Conservation (phyloP, 2,113 vertebrate species). For the Pomatostomus ruficeps region DNA sequence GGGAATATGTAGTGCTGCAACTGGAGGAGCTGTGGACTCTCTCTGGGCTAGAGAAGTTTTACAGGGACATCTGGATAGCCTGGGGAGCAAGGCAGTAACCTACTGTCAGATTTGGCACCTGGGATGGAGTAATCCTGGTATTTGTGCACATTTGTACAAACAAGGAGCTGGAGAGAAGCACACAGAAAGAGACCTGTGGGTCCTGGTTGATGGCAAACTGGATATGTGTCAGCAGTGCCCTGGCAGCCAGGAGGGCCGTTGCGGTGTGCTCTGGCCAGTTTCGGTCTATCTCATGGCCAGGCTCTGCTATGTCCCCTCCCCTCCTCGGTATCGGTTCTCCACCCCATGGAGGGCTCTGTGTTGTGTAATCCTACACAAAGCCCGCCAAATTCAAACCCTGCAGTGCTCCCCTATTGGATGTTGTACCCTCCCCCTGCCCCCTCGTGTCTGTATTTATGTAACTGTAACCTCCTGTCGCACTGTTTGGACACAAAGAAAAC, state of each 20-base stretch:
- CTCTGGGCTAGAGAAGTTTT: neutral
- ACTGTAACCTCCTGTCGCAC: no score
- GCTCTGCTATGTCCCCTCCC: no score
- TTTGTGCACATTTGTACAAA: fast-evolving
- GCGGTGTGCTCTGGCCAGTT: no score
- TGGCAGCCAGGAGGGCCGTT: neutral
- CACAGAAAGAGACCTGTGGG: fast-evolving
- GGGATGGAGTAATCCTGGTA: neutral
- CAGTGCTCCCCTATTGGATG: no score
- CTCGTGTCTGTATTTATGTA: no score
- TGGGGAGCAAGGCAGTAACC: neutral
- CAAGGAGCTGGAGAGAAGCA: neutral
- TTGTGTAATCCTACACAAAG: no score
- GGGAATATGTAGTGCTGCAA: neutral
- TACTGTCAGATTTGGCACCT: neutral
- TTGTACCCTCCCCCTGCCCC: no score
- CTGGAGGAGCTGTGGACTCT: neutral
- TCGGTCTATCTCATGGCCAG: no score
- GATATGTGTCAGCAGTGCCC: neutral
- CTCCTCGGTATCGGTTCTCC: no score
- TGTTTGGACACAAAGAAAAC: no score
- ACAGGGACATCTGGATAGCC: neutral
- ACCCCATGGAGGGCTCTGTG: no score
- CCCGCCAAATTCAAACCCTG: no score
- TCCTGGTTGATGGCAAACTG: neutral